Conservation (phyloP, 2,888 invertebrate species). For the Drosophila neoperkinsi region DNA sequence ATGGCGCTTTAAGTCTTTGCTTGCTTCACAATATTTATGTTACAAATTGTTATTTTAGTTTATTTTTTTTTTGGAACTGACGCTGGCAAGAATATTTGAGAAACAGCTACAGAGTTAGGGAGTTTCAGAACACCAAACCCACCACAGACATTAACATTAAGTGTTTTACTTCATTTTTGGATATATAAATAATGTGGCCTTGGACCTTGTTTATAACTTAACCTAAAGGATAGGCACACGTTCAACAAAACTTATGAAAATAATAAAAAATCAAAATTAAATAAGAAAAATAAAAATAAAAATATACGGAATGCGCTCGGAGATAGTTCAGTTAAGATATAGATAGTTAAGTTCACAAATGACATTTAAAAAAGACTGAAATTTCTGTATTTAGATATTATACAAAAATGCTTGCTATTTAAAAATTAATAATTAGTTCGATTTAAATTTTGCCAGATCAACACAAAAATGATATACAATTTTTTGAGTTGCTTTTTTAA, state of each 20-base stretch:
- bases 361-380: not conserved
- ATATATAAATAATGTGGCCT: constrained; percentile 62
- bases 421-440: not conserved
- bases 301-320: constrained; percentile 66
- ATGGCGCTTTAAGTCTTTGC: constrained; percentile 76
- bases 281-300: constrained; percentile 8
- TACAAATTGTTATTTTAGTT: constrained; percentile 3
- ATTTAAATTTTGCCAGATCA: not conserved
- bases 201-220: constrained; percentile 57
- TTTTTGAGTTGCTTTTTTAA: not conserved
- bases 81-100: constrained; percentile 74
- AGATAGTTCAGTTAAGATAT: constrained; percentile 36
- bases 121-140: constrained; percentile 60
- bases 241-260: constrained; percentile 31
- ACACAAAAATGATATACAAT: no score
- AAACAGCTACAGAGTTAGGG: constrained; percentile 19
- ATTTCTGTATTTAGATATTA: not conserved
- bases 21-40: constrained; percentile 55
- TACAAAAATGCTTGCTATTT: no score
- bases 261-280: constrained; percentile 37
- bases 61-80: constrained; percentile 34
- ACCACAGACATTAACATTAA: constrained; percentile 38
- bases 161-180: constrained; percentile 16
- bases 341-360: constrained; percentile 32
- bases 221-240: constrained; percentile 47